Conservation (phyloP, 2,113 vertebrate genomes). For the Addax nasomaculatus region DNA sequence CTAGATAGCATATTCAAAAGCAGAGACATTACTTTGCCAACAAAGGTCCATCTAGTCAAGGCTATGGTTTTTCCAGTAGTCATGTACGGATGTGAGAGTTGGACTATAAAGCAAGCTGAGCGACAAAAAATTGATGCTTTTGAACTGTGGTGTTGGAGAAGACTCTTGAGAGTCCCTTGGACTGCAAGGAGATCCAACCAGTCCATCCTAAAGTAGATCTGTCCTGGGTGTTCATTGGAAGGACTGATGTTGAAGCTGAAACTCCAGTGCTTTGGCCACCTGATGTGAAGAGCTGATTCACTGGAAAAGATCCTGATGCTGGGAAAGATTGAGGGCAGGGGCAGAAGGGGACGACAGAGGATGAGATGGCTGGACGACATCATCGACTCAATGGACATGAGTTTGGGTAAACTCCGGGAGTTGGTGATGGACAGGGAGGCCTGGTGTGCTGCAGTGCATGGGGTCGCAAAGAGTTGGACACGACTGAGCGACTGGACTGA, state of each 20-base stretch:
- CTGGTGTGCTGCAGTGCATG: not conserved
- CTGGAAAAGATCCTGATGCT: not conserved
- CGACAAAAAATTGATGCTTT: rapidly evolving
- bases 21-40: not conserved
- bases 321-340: not conserved
- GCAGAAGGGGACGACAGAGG: not conserved
- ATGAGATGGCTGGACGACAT: not conserved
- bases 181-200: not conserved
- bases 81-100: not conserved
- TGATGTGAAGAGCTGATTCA: not conserved
- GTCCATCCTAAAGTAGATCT: not conserved
- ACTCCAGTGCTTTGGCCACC: not conserved
- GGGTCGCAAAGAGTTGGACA: not conserved
- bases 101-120: not conserved
- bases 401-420: not conserved
- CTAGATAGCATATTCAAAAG: not conserved
- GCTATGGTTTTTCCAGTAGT: not conserved
- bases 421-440: not conserved
- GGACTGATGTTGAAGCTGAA: not conserved
- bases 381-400: not conserved
- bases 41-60: not conserved
- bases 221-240: not conserved
- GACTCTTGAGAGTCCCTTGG: not conserved
- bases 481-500: not conserved
- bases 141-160: not conserved